Evolutionary conservation across 2,113 vertebrate genomes (phyloP).

Genomic region (Thamnophis sirtalis): DNA sequence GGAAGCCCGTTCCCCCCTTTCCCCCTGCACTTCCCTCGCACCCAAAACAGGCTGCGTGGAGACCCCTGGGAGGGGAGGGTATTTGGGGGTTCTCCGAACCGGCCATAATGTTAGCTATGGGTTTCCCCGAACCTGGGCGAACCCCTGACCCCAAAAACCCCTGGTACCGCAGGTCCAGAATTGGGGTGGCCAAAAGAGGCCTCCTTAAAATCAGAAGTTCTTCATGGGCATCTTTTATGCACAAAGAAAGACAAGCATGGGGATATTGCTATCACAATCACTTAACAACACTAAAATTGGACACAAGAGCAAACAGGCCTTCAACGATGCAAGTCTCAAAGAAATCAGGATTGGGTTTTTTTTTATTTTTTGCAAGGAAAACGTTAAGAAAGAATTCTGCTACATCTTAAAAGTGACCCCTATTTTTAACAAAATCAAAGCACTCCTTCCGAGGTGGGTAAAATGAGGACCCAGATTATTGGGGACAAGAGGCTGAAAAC

Average conservation of each 20-base stretch:
- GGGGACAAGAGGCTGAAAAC: too few species aligned
- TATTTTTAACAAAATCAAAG: background rate
- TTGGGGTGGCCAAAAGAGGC: background rate
- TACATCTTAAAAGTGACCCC: background rate
- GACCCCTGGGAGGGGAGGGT: too few species aligned
- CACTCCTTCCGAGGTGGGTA: too few species aligned
- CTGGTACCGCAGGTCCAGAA: background rate
- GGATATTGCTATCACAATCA: background rate
- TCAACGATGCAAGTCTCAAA: background rate
- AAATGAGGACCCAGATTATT: too few species aligned
- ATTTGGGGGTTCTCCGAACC: too few species aligned
- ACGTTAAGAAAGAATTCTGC: background rate
- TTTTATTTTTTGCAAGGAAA: background rate
- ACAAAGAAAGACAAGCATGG: background rate
- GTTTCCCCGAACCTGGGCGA: too few species aligned
- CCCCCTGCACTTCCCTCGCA: too few species aligned
- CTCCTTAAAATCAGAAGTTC: background rate
- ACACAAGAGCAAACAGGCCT: background rate
- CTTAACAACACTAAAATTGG: background rate
- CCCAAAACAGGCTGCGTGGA: too few species aligned
- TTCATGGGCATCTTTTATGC: background rate
- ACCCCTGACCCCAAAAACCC: background rate
- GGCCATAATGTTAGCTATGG: too few species aligned
- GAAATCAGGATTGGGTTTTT: background rate
- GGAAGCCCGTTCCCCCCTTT: too few species aligned